A percentile compares a stretch with the other conserved stretches of the same genome.
phyloP scores from a whole-genome alignment of 2,113 vertebrate species.

The Cheilinus undulatus region DNA sequence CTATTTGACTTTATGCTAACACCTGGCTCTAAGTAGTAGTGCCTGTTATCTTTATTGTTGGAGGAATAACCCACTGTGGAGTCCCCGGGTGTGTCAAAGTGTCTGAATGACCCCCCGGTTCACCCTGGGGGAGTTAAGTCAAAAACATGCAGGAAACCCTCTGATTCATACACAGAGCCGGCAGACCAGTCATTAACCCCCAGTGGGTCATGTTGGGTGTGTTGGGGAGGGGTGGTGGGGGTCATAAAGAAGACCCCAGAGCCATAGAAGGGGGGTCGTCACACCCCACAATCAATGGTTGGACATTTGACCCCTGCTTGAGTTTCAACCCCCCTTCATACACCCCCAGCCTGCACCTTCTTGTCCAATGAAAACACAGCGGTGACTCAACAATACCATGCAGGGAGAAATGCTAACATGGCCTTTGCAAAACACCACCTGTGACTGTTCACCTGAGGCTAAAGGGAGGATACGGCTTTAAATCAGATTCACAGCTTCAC shows the following conservation, averaged over 20 bases:
- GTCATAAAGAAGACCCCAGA: conserved; percentile 64
- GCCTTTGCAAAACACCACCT: conserved; percentile 62
- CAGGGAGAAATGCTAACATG: conserved; percentile 40
- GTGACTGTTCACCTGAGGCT: conserved; percentile 69
- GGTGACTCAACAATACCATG: conserved; percentile 46
- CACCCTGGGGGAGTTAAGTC: conserved; percentile 26
- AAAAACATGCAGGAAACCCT: conserved; percentile 44
- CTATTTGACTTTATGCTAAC: background rate
- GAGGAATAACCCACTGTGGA: conserved; percentile 20
- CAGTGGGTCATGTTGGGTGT: conserved; percentile 55
- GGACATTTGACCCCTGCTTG: conserved; percentile 73
- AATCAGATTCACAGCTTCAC: conserved; percentile 41
- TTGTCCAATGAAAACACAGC: conserved; percentile 64
- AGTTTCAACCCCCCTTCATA: conserved; percentile 39
- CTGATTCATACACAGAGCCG: conserved; percentile 61
- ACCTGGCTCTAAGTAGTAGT: background rate
- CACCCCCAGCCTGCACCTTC: conserved; percentile 25
- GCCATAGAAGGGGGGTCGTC: conserved; percentile 49
- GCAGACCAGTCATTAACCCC: conserved; percentile 70
- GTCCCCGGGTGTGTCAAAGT: conserved; percentile 38
- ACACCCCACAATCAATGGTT: conserved; percentile 73
- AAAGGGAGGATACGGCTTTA: conserved; percentile 51
- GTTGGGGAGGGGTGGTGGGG: conserved; percentile 35
- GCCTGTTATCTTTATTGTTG: conserved; percentile 23
- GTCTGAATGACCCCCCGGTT: conserved; percentile 17